These are phyloP conservation scores for Piezodorus guildinii DNA, from an alignment of 1,140 invertebrate species.

Conservation along the genomic window DNA sequence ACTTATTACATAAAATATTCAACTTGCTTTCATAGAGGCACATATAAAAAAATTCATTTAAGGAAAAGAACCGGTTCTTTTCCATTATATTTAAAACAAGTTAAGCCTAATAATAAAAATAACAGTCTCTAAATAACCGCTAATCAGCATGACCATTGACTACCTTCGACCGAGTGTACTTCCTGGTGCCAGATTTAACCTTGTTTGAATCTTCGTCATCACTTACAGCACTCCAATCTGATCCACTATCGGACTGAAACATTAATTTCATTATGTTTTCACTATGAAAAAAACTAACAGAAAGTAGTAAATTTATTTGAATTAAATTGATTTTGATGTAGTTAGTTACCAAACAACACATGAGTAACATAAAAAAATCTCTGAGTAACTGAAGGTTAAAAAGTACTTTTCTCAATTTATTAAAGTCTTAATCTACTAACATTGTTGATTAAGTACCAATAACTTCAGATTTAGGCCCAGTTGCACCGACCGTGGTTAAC, in stretches of 20 bases:
- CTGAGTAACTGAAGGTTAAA: too few species aligned
- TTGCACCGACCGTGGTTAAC: too few species aligned
- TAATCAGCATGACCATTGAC: conserved; percentile 9
- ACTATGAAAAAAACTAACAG: too few species aligned
- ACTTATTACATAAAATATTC: conserved; percentile 2
- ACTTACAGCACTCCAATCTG: conserved; percentile 16
- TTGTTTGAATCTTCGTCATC: background rate
- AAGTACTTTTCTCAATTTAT: too few species aligned
- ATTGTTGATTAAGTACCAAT: too few species aligned
- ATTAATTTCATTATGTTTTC: too few species aligned
- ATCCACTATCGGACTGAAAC: conserved; percentile 20
- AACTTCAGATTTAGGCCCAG: too few species aligned
- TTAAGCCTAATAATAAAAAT: background rate
- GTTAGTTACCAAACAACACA: too few species aligned
- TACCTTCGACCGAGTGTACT: background rate
- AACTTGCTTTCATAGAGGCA: background rate
- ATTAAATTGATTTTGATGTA: too few species aligned
- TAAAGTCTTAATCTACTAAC: too few species aligned
- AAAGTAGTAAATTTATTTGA: too few species aligned
- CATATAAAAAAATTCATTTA: conserved; percentile 1
- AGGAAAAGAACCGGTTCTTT: background rate
- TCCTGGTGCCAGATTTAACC: background rate
- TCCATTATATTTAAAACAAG: background rate
- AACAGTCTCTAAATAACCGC: background rate
- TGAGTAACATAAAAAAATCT: too few species aligned